Evolutionary conservation across 2,888 invertebrate genomes (phyloP).

Genomic region (Erebia aethiops): DNA sequence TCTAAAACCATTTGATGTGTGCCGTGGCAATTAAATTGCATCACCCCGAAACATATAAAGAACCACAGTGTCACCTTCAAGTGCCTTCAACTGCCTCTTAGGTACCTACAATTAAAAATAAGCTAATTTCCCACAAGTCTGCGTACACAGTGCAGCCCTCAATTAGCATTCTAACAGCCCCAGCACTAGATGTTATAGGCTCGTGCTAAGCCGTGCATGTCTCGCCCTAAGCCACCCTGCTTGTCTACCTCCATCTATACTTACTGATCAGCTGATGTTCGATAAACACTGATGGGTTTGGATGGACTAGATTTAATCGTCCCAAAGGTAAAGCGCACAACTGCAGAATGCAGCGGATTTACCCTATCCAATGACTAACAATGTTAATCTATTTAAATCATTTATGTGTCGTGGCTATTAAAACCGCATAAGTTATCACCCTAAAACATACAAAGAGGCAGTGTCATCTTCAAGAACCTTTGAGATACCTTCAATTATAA

Average conservation of each 20-base stretch:
- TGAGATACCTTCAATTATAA: conserved; percentile 11
- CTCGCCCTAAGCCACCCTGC: conserved; percentile 29
- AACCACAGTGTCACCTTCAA: neutral
- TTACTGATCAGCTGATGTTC: conserved; percentile 12
- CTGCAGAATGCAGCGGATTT: too few species aligned
- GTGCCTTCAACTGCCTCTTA: conserved; percentile 1
- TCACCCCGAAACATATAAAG: neutral
- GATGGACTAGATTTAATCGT: neutral
- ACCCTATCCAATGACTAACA: neutral
- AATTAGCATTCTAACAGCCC: conserved; percentile 52
- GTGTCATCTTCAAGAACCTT: neutral
- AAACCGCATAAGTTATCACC: neutral
- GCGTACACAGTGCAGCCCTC: conserved; percentile 40
- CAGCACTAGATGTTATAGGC: conserved; percentile 37
- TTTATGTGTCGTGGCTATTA: neutral
- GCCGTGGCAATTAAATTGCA: neutral
- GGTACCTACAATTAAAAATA: conserved; percentile 14
- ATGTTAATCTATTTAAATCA: neutral
- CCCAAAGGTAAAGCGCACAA: neutral
- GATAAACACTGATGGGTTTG: conserved; percentile 1
- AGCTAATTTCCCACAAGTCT: conserved; percentile 11
- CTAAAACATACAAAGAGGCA: neutral
- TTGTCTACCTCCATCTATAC: conserved; percentile 4
- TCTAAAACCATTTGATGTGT: neutral
- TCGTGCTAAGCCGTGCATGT: conserved; percentile 46